Evolutionary conservation across 2,888 invertebrate species (phyloP), one percentile per base, ranked within the genome.

Genomic region (Dryococelus australis): DNA sequence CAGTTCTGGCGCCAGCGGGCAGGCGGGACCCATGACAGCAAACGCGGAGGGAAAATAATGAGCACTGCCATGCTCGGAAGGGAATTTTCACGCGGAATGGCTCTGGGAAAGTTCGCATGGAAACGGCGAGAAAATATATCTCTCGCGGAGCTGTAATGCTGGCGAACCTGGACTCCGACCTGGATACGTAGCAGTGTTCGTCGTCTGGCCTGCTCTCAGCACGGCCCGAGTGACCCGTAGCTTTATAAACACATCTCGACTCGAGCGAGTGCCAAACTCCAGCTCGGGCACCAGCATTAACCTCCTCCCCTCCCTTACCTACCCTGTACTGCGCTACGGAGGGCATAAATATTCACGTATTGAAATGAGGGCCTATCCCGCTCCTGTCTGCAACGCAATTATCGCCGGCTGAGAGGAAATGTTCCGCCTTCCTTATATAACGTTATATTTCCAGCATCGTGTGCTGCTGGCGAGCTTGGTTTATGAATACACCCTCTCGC

Each of bases 351-450:
- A 65, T 65, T 65, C 65, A 65, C 65, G 65, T 65, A 65, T 65
- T 65, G 65, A 65, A 65, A 65, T 65, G 65, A 65, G 16, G 65
- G 65, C 24, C n/a, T 24, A 24, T 24, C 65, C 65, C 65, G 13
- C 20, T 8, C 65, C n/a, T n/a, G 24, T 65, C 24, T 20, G 65
- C 65, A 65, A n/a, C 65, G 65, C 65, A 65, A 65, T 65, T 65
- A 65, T 65, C 65, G 65, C n/a, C 65, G 65, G 65, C 65, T 24
- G 65, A 65, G 65, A 65, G 65, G 65, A 65, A 65, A 65, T 65
- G 65, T 65, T 65, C 65, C 65, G 65, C 65, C 65, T 65, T 65
- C 65, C 65, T 65, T 65, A 65, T 65, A 65, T 65, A 65, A 65
- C 65, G 65, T 65, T 65, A 65, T 65, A 65, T 65, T 65, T 65